A percentile compares a stretch with the other conserved stretches of the same genome.
Conservation (phyloP, 92 coral and sea anemone genomes). For the Hydrozoanthus gracilis region DNA sequence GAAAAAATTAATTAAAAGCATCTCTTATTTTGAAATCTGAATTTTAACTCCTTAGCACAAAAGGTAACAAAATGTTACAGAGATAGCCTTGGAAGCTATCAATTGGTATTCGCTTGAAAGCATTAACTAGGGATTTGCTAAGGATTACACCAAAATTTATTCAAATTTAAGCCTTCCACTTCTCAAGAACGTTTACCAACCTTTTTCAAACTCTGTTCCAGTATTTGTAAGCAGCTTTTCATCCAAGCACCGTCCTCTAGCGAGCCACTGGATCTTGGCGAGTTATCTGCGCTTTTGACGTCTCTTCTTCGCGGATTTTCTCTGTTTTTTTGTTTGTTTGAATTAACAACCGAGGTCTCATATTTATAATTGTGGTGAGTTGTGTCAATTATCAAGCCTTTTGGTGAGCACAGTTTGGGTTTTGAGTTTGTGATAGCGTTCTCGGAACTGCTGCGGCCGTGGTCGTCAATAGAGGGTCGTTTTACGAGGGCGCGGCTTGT, state of each 20-base stretch:
- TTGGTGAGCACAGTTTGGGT: conserved; percentile 60
- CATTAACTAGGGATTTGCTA: background rate
- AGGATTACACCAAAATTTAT: background rate
- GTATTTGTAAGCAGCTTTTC: conserved; percentile 38
- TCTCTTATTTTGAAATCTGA: too few species aligned
- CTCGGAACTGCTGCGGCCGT: conserved; percentile 69
- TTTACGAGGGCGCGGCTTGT: conserved; percentile 28
- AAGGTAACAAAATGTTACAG: too few species aligned
- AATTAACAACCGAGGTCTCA: background rate
- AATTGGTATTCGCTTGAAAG: too few species aligned
- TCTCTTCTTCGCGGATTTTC: background rate
- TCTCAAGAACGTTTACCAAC: background rate
- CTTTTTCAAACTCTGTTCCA: conserved; percentile 41
- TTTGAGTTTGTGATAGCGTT: conserved; percentile 18
- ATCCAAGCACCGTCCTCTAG: conserved; percentile 42
- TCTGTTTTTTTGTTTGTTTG: background rate
- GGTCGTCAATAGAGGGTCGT: conserved; percentile 45
- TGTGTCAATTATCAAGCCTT: conserved; percentile 77
- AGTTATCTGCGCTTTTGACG: conserved; percentile 31
- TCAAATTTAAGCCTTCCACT: background rate
- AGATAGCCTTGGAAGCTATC: too few species aligned
- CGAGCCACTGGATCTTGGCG: conserved; percentile 13
- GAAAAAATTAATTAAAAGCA: too few species aligned
- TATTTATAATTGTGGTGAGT: conserved; percentile 39
- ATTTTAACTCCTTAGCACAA: too few species aligned